Evolutionary conservation across 2,797 vertebrate species (phyloP), one percentile per base, ranked within the genome.

Genomic region (Acanthiza pusilla): DNA sequence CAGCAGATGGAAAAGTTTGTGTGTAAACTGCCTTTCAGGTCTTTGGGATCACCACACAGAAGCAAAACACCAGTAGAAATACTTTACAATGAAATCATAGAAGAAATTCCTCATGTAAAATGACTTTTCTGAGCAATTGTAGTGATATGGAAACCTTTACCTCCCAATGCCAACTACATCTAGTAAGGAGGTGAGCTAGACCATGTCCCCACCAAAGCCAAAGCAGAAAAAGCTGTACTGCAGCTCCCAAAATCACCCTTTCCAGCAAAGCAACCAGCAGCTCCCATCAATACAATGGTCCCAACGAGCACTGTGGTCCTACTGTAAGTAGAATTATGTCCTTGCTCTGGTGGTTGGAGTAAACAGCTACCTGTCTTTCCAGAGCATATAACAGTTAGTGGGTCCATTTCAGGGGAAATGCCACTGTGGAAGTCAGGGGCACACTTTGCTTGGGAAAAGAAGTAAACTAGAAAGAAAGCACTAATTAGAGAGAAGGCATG

Each of bases 21-120:
- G 45, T 75, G 58, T 20, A 67, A 97, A 85, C 54, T 85, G 53
- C 36, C 55, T 77, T 94, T 79, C 84, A 73, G 70, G 82, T 91
- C 81, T 91, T 88, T 74, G 88, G 43, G 62, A 78, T 92, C 50
- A 72, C 11, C 25, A 42, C 58, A 88, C 62, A 96, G 91, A 97
- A 96, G 51, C 25, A 93, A 95, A 93, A 79, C 73, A 61, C 80
- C 72, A 74, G 42, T 45, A 89, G 51, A 85, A 88, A 94, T 47
- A 92, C 75, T 74, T 76, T 65, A 77, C 36, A 55, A 72, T 51
- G 88, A 89, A 94, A 83, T 32, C 22, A 60, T 13, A 23, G 67
- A 82, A 50, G 18, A 67, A 67, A 23, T 26, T 73, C 30, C 25
- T 67, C 15, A 8, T 27, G 36, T 43, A 57, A 79, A 90, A 70